phyloP scores from a whole-genome alignment of 2,888 invertebrate genomes.

The Apamea sordens region DNA sequence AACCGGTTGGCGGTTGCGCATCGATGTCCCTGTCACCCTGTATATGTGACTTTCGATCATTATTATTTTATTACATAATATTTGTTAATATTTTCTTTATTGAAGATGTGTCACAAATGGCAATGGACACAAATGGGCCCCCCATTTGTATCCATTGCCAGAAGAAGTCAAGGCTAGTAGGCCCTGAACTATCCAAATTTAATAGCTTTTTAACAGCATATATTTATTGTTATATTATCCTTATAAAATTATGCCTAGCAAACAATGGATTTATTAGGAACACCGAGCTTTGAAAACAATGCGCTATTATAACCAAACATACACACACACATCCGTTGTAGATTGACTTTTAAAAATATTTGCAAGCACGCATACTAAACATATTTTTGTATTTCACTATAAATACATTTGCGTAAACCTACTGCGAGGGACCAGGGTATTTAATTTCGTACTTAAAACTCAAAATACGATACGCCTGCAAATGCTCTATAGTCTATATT shows the following conservation, averaged over 20 bases:
- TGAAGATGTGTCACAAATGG: constrained; percentile 2
- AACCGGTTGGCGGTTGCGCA: too few species aligned
- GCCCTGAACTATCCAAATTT: neutral
- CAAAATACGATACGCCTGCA: neutral
- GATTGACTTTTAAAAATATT: constrained; percentile 50
- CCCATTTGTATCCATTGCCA: neutral
- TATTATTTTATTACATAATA: neutral
- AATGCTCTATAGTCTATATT: neutral
- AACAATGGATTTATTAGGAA: constrained; percentile 48
- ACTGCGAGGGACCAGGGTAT: neutral
- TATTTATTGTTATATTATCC: neutral
- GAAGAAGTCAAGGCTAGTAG: neutral
- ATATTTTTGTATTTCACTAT: constrained; percentile 11
- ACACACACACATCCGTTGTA: constrained; percentile 54
- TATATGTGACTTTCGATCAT: neutral
- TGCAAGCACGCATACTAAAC: constrained; percentile 46
- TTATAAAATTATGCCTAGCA: neutral
- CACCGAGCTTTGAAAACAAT: constrained; percentile 49
- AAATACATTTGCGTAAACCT: neutral
- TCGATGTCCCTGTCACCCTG: too few species aligned
- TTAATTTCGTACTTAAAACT: constrained; percentile 18
- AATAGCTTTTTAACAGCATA: neutral
- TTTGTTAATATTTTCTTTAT: neutral
- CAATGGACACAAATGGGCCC: too few species aligned
- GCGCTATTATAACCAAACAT: constrained; percentile 45